Evolutionary conservation across 2,113 vertebrate species (phyloP), one percentile per base, ranked within the genome.

Genomic region (Siniperca chuatsi): DNA sequence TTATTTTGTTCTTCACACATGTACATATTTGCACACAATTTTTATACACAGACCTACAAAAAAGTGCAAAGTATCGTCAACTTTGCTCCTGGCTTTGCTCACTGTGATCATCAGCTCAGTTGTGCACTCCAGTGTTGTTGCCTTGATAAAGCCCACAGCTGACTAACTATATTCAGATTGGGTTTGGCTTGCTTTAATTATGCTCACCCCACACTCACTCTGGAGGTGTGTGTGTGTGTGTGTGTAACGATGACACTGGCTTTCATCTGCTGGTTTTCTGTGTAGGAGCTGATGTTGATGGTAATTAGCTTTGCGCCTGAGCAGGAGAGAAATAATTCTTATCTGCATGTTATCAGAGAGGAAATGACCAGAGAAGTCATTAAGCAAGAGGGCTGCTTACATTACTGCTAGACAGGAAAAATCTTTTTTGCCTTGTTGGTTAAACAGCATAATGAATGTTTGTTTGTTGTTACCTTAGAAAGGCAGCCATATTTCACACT

Each of bases 291-390:
- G 57, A 66, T 81, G 64, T 33, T 65, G 85, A 57, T 21, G 64
- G 40, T 75, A 21, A 79, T 78, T 79, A 64, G 33, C 52, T 74
- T 20, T 85, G 15, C 48, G 13, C 37, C 18, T n/a, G 13, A 62
- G 58, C 8, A 8, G 23, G 33, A 50, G 25, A 44, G 33, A 71
- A 80, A 81, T 90, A 25, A 82, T 75, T 67, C 15, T 62, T 2
- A 81, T 82, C 50, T 72, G 42, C 10, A 15, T 71, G 79, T 82
- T 50, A 8, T 37, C 48, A 55, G 73, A 60, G 44, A 82, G 79
- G 78, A 92, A 90, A 87, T 78, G 33, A 90, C 40, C 29, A 62
- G 44, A 75, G 72, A 82, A 69, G 46, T 87, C 75, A 87, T 90
- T 86, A 72, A 75, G 73, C 35, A 9, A 66, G 37, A 70, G 25